Percentiles rank a stretch among this genome's conserved stretches.
Conservation (phyloP, 2,113 vertebrate genomes). For the Falcunculus frontatus region DNA sequence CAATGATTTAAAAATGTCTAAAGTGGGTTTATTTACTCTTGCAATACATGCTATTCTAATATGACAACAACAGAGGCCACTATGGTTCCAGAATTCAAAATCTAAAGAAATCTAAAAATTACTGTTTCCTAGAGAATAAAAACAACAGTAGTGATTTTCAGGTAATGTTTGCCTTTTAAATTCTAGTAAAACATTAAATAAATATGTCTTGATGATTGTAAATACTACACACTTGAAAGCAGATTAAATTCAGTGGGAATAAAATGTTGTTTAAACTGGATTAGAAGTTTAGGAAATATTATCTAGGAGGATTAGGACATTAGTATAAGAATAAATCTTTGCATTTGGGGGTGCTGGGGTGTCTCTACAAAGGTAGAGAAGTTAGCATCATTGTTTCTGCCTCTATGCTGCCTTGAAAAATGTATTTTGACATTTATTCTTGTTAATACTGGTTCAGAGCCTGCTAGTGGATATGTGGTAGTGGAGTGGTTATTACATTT, state of each 20-base stretch:
- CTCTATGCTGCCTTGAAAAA: background rate
- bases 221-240: background rate
- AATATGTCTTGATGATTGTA: background rate
- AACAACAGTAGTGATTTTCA: background rate
- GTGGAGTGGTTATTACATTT: background rate
- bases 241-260: background rate
- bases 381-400: background rate
- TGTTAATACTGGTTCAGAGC: background rate
- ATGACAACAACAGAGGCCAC: slow-evolving; percentile 73
- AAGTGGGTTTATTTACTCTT: background rate
- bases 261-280: background rate
- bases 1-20: background rate
- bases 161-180: background rate
- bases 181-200: slow-evolving; percentile 19
- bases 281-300: background rate
- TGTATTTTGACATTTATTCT: background rate
- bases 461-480: background rate
- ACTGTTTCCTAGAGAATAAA: background rate
- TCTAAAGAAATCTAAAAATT: background rate
- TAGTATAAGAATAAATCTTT: slow-evolving; percentile 30
- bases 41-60: slow-evolving; percentile 46
- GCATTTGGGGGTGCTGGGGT: background rate
- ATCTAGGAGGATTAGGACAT: background rate
- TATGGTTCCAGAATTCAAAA: slow-evolving; percentile 62
- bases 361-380: background rate